Conservation (phyloP, 2,113 vertebrate genomes). For the Ceyx margarethae region DNA sequence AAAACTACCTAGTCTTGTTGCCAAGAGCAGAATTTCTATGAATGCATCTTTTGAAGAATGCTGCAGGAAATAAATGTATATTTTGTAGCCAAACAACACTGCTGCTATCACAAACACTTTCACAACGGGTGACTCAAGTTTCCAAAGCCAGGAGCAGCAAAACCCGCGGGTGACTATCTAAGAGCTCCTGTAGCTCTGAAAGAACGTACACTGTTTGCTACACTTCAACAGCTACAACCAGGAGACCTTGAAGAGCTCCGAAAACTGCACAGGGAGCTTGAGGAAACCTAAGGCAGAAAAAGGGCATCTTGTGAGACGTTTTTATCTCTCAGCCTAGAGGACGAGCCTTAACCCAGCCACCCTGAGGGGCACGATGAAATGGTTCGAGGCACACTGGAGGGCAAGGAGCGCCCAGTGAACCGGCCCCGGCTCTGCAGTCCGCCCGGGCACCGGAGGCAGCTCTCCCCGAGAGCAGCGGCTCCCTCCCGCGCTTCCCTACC, state of each 20-base stretch:
- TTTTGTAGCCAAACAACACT: rapidly evolving
- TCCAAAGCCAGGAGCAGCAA: no score
- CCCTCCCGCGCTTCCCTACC: not conserved
- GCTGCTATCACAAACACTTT: no score
- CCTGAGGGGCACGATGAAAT: rapidly evolving
- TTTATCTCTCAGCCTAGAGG: rapidly evolving
- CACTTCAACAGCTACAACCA: rapidly evolving
- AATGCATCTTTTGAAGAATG: rapidly evolving
- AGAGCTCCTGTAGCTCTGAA: not conserved
- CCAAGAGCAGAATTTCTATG: not conserved
- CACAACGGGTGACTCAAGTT: rapidly evolving
- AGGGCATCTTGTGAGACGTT: rapidly evolving
- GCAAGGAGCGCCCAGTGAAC: not conserved
- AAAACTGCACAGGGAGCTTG: not conserved
- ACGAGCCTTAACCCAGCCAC: rapidly evolving
- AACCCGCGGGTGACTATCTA: not conserved
- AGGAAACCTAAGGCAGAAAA: not conserved
- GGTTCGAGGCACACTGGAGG: not conserved
- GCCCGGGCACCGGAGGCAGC: not conserved
- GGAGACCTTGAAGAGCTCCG: not conserved
- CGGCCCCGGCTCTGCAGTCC: not conserved
- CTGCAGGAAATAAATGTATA: rapidly evolving
- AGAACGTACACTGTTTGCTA: not conserved
- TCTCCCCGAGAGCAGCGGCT: not conserved
- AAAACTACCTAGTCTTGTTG: rapidly evolving